Percentiles rank a stretch among this genome's conserved stretches.
Evolutionary conservation across 2,113 vertebrate species (phyloP).

Genomic region (Pygoscelis antarcticus): DNA sequence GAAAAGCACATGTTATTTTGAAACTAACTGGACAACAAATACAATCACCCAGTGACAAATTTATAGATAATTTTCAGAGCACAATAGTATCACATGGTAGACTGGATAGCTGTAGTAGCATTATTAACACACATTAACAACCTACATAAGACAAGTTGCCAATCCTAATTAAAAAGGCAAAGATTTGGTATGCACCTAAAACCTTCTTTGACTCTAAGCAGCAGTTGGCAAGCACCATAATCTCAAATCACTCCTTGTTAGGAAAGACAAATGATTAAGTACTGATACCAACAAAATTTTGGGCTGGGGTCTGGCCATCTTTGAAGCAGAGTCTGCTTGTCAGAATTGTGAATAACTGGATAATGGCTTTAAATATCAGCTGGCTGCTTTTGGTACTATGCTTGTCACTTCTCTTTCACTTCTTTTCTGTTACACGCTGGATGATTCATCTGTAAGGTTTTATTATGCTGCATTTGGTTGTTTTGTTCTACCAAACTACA

Average conservation of each 20-base stretch:
- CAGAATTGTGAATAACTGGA: not conserved
- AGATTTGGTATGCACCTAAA: not conserved
- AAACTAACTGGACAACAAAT: not conserved
- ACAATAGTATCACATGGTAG: not conserved
- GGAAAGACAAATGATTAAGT: not conserved
- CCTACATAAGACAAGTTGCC: not conserved
- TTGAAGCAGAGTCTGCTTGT: not conserved
- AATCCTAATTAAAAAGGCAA: not conserved
- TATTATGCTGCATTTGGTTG: not conserved
- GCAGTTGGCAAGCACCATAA: not conserved
- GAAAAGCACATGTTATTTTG: not conserved
- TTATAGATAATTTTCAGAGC: not conserved
- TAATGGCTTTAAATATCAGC: not conserved
- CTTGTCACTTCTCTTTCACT: not conserved
- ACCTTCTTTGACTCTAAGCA: not conserved
- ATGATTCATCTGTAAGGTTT: not conserved
- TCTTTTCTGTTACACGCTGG: not conserved
- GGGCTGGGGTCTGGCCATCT: not conserved
- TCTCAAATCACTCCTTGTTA: not conserved
- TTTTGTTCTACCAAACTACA: conserved; percentile 22
- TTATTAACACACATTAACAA: not conserved
- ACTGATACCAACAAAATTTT: not conserved
- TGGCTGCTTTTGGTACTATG: not conserved
- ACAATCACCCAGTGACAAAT: not conserved
- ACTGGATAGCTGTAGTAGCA: not conserved